Conservation (phyloP, 2,888 invertebrate species). For the Scaptomyza tumidula region DNA sequence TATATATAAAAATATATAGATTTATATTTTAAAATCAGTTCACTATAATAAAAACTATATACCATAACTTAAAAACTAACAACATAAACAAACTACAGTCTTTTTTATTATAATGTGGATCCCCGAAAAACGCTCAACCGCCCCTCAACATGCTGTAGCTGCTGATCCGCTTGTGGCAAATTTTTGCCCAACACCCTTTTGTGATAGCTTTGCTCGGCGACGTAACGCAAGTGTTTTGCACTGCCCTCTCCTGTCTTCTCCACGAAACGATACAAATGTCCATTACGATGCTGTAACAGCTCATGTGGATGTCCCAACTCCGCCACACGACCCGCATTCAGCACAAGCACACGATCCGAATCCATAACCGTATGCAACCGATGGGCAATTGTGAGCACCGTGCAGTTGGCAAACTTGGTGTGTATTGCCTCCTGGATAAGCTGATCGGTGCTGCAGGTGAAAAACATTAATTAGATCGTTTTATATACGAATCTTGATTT, state of each 20-base stretch:
- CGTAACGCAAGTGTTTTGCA: conserved; percentile 85
- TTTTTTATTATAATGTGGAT: conserved; percentile 72
- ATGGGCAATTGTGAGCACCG: conserved; percentile 96
- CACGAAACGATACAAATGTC: conserved; percentile 88
- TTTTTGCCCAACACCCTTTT: conserved; percentile 65
- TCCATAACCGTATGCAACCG: conserved; percentile 96
- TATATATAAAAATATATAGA: conserved; percentile 54
- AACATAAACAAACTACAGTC: conserved; percentile 56
- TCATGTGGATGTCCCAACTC: conserved; percentile 92
- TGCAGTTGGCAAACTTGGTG: conserved; percentile 91
- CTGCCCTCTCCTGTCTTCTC: conserved; percentile 89
- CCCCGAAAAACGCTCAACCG: conserved; percentile 46
- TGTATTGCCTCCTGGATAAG: conserved; percentile 93
- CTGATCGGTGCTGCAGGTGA: conserved; percentile 88
- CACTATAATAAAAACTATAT: conserved; percentile 82
- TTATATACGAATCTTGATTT: not conserved
- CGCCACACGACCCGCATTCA: conserved; percentile 89
- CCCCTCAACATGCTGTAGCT: conserved; percentile 12
- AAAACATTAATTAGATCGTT: not conserved
- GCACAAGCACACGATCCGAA: conserved; percentile 92
- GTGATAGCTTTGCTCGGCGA: conserved; percentile 86
- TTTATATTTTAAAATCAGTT: conserved; percentile 80
- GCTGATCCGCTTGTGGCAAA: not conserved
- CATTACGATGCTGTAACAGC: conserved; percentile 86
- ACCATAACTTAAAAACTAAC: conserved; percentile 73